Conservation (phyloP, 2,888 invertebrate species). For the Saturnia pavonia region DNA sequence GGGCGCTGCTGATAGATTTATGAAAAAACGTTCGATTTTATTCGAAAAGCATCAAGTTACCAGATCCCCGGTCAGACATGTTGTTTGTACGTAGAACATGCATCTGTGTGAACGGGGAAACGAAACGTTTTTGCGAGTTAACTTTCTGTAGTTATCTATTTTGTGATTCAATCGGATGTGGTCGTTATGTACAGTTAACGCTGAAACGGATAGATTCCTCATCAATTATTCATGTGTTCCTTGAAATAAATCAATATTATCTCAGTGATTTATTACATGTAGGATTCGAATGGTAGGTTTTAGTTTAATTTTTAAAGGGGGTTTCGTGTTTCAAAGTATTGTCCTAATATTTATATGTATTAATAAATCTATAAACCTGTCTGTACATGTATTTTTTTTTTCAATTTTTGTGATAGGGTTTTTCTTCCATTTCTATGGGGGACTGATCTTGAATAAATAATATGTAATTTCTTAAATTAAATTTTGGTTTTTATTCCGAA, state of each 20-base stretch:
- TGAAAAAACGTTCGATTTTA: neutral
- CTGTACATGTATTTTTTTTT: too few species aligned
- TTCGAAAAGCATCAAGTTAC: neutral
- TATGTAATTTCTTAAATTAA: too few species aligned
- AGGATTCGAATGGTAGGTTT: neutral
- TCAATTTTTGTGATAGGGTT: too few species aligned
- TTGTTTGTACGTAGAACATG: neutral
- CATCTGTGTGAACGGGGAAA: neutral
- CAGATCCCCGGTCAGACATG: neutral
- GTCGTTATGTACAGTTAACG: neutral
- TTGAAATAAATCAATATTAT: slow-evolving; percentile 1
- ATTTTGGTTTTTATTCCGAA: too few species aligned
- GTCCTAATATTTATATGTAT: neutral
- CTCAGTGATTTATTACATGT: neutral
- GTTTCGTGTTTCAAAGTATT: neutral
- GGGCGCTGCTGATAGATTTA: neutral
- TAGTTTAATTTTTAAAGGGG: neutral
- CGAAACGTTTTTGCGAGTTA: neutral
- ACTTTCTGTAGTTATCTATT: neutral
- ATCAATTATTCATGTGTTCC: slow-evolving; percentile 5
- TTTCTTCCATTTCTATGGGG: too few species aligned
- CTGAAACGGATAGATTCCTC: neutral
- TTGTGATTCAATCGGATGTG: neutral
- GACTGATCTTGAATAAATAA: too few species aligned
- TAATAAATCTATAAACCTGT: too few species aligned